Conservation (phyloP, 2,888 invertebrate species). For the Zelleria hepariella region DNA sequence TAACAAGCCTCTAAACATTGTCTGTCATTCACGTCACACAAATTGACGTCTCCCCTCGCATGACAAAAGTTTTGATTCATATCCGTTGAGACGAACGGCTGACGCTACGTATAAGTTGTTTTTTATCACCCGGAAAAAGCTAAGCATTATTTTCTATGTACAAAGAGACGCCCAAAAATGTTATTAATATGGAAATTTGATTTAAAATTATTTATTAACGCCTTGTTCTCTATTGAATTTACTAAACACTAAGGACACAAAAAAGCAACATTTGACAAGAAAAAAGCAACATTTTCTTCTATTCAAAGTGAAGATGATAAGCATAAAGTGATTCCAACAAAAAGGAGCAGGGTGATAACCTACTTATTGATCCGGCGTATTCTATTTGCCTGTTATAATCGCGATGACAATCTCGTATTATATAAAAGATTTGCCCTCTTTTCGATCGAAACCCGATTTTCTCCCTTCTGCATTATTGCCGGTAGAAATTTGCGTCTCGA, state of each 20-base stretch:
- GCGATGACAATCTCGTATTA: constrained; percentile 73
- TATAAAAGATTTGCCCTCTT: constrained; percentile 72
- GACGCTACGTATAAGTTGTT: constrained; percentile 5
- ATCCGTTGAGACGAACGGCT: constrained; percentile 25
- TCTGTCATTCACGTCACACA: constrained; percentile 52
- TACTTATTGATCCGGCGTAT: constrained; percentile 69
- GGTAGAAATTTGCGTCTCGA: constrained; percentile 41
- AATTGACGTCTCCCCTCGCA: constrained; percentile 52
- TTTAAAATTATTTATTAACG: neutral
- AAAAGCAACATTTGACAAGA: neutral
- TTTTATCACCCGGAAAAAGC: neutral
- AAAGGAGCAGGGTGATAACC: constrained; percentile 69
- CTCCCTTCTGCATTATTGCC: constrained; percentile 65
- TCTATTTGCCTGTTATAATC: constrained; percentile 73
- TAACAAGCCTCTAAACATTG: constrained; percentile 49
- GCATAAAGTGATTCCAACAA: constrained; percentile 57
- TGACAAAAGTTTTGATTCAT: constrained; percentile 55
- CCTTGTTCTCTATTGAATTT: neutral
- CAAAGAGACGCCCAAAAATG: neutral
- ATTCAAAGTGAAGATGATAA: constrained; percentile 18
- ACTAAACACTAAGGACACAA: neutral
- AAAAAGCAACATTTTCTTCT: constrained; percentile 20
- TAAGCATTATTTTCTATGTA: no score
- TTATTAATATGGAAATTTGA: neutral
- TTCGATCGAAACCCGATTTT: constrained; percentile 71